phyloP scores from a whole-genome alignment of 2,113 vertebrate genomes.

The Speoplatyrhinus poulsoni region DNA sequence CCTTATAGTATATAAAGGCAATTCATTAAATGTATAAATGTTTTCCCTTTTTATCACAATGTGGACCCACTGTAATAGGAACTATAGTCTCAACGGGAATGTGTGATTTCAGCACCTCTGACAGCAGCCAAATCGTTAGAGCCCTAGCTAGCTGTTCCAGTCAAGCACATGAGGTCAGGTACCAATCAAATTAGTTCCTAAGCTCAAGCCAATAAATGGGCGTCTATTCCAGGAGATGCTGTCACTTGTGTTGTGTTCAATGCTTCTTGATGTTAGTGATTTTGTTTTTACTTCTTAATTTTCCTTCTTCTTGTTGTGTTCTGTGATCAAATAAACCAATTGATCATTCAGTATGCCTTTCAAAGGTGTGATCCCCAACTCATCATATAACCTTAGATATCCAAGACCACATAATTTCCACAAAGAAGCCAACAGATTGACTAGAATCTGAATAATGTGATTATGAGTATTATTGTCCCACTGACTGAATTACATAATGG shows the following conservation, averaged over 20 bases:
- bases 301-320: no score
- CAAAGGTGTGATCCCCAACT: constrained; percentile 18
- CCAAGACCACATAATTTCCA: constrained; percentile 12
- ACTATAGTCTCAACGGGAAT: constrained; percentile 48
- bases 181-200: constrained; percentile 66
- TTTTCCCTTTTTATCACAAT: constrained; percentile 34
- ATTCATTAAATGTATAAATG: constrained; percentile 2
- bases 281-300: neutral
- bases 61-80: constrained; percentile 19
- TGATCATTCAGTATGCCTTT: neutral
- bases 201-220: constrained; percentile 28
- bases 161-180: constrained; percentile 57
- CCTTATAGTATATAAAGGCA: neutral
- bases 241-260: constrained; percentile 5
- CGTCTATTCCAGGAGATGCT: constrained; percentile 20
- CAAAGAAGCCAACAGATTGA: constrained; percentile 64
- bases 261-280: constrained; percentile 20
- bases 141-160: constrained; percentile 52
- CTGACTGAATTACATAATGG: constrained; percentile 69
- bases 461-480: constrained; percentile 64
- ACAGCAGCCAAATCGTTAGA: constrained; percentile 73
- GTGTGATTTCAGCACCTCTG: constrained; percentile 70
- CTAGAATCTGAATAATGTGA: constrained; percentile 71
- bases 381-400: constrained; percentile 29
- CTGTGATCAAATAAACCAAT: neutral